Evolutionary conservation across 2,888 invertebrate genomes (phyloP).

Genomic region (Monoplex corrugatus): DNA sequence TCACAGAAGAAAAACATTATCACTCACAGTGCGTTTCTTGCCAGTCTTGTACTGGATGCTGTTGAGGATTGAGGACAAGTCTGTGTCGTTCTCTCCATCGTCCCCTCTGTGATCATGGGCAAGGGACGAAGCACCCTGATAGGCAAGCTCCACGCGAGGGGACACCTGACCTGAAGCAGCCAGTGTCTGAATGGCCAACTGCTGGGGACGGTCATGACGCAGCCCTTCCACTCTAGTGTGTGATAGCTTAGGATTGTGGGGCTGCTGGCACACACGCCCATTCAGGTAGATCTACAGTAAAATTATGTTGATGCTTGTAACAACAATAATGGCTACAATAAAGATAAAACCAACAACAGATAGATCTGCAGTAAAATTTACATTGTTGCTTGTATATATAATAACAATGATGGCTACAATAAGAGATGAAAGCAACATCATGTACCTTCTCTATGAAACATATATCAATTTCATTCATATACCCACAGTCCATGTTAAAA

Average conservation of each 20-base stretch:
- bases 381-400: too few species aligned
- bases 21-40: constrained; percentile 68
- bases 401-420: too few species aligned
- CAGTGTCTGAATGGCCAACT: constrained; percentile 75
- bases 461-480: too few species aligned
- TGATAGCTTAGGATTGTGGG: constrained; percentile 64
- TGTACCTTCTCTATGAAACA: too few species aligned
- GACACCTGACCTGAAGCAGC: constrained; percentile 70
- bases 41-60: constrained; percentile 63
- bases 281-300: constrained; percentile 74
- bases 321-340: too few species aligned
- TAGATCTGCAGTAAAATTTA: too few species aligned
- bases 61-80: constrained; percentile 64
- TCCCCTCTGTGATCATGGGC: constrained; percentile 54
- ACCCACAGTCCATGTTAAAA: too few species aligned
- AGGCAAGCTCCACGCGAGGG: constrained; percentile 63
- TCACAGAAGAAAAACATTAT: background rate
- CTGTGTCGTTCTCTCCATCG: constrained; percentile 58
- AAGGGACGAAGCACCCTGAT: constrained; percentile 60
- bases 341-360: too few species aligned
- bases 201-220: constrained; percentile 66
- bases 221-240: constrained; percentile 74
- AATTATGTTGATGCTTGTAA: too few species aligned
- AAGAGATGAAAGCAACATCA: too few species aligned
- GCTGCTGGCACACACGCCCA: constrained; percentile 63